Conservation (phyloP, 2,113 vertebrate genomes). For the Paradoxurus hermaphroditus region DNA sequence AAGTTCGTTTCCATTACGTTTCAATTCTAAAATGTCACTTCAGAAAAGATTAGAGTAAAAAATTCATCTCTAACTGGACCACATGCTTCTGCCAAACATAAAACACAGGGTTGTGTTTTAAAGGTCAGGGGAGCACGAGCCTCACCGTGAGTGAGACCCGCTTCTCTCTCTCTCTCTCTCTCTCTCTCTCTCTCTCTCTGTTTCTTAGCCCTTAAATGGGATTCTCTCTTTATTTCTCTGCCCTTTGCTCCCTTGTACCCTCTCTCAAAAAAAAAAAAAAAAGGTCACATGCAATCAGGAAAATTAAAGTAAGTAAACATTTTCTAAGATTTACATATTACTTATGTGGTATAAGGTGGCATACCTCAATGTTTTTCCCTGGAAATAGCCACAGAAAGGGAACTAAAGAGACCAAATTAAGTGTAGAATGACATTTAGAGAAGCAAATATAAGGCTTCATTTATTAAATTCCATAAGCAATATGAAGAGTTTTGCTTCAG, state of each 20-base stretch:
- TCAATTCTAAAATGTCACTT: not conserved
- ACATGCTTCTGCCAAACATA: not conserved
- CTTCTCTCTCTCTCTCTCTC: no score
- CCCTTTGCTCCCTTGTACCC: no score
- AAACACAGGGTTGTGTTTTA: not conserved
- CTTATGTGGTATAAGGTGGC: not conserved
- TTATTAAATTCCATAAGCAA: not conserved
- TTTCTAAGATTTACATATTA: not conserved
- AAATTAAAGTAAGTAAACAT: not conserved
- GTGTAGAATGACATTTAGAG: not conserved
- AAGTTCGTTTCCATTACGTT: not conserved
- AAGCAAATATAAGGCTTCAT: not conserved
- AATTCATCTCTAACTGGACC: not conserved
- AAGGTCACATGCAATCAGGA: not conserved
- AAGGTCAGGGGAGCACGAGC: not conserved
- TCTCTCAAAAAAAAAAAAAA: not conserved
- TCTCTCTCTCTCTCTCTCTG: no score
- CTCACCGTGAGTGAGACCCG: no score
- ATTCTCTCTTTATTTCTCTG: no score
- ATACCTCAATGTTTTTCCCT: not conserved
- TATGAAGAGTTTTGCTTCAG: not conserved
- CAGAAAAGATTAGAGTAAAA: not conserved
- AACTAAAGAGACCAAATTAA: not conserved
- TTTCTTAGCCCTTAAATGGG: no score
- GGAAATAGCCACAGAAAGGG: not conserved